phyloP scores from a whole-genome alignment of 2,113 vertebrate species.

The Hemicordylus capensis region DNA sequence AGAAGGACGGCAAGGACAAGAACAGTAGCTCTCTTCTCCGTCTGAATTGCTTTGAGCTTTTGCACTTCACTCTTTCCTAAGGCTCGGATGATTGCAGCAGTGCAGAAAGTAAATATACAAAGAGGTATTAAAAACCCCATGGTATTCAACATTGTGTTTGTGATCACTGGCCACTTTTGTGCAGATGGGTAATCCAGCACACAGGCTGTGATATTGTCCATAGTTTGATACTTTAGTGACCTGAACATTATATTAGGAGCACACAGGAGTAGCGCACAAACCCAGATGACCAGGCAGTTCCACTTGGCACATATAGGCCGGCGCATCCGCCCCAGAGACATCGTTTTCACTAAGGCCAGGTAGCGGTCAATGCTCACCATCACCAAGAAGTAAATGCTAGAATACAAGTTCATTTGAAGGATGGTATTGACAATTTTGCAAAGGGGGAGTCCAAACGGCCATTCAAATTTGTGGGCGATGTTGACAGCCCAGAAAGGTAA shows the following conservation, averaged over 20 bases:
- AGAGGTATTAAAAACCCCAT: conserved; percentile 88
- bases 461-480: conserved; percentile 79
- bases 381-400: conserved; percentile 90
- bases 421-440: conserved; percentile 85
- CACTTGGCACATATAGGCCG: conserved; percentile 83
- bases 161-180: conserved; percentile 53
- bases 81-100: conserved; percentile 79
- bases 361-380: conserved; percentile 92
- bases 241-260: conserved; percentile 81
- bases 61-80: conserved; percentile 75
- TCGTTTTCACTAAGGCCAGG: conserved; percentile 89
- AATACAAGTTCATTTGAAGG: conserved; percentile 83
- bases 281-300: conserved; percentile 86
- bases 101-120: conserved; percentile 84
- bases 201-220: conserved; percentile 78
- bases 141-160: conserved; percentile 78
- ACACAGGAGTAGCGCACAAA: conserved; percentile 79
- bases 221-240: conserved; percentile 38
- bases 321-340: conserved; percentile 88
- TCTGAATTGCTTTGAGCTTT: conserved; percentile 70
- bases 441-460: conserved; percentile 87
- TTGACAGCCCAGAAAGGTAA: conserved; percentile 94
- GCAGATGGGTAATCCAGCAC: conserved; percentile 72
- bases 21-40: conserved; percentile 80
- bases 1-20: conserved; percentile 85